A percentile compares a stretch with the other conserved stretches of the same genome.
phyloP scores from a whole-genome alignment of 92 coral and sea anemone genomes.

The Palythoa grandiflora region DNA sequence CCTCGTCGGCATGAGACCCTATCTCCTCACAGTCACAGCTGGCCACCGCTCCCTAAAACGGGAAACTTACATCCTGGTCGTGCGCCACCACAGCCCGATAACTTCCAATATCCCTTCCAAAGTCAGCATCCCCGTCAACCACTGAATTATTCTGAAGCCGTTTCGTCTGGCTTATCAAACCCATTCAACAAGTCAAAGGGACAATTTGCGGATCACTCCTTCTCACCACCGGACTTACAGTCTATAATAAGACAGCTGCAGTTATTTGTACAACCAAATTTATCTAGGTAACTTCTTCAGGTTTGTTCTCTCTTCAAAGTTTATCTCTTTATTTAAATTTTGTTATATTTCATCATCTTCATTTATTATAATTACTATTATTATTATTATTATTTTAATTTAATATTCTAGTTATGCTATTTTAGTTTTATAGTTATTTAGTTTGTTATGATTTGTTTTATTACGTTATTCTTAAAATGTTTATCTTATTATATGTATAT shows the following conservation, averaged over 20 bases:
- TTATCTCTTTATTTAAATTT: slow-evolving; percentile 13
- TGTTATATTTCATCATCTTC: slow-evolving; percentile 11
- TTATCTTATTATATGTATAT: not conserved
- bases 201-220: slow-evolving; percentile 38
- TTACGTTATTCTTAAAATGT: not conserved
- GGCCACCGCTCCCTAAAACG: slow-evolving; percentile 14
- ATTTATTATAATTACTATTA: not conserved
- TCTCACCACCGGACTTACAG: slow-evolving; percentile 40
- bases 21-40: slow-evolving; percentile 33
- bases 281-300: slow-evolving; percentile 19
- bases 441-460: slow-evolving; percentile 1
- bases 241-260: slow-evolving; percentile 51
- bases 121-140: slow-evolving; percentile 16
- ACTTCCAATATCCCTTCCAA: slow-evolving; percentile 26
- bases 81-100: slow-evolving; percentile 15
- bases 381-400: not conserved
- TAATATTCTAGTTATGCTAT: not conserved
- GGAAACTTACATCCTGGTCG: slow-evolving; percentile 24
- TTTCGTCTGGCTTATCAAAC: slow-evolving; percentile 23
- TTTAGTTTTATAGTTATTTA: not conserved
- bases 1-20: slow-evolving; percentile 23
- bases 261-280: slow-evolving; percentile 34
- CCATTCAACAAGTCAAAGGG: slow-evolving; percentile 18
- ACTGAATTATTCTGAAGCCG: slow-evolving; percentile 33
- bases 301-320: slow-evolving; percentile 20